Evolutionary conservation across 2,113 vertebrate species (phyloP).

Genomic region (Pterocles gutturalis): DNA sequence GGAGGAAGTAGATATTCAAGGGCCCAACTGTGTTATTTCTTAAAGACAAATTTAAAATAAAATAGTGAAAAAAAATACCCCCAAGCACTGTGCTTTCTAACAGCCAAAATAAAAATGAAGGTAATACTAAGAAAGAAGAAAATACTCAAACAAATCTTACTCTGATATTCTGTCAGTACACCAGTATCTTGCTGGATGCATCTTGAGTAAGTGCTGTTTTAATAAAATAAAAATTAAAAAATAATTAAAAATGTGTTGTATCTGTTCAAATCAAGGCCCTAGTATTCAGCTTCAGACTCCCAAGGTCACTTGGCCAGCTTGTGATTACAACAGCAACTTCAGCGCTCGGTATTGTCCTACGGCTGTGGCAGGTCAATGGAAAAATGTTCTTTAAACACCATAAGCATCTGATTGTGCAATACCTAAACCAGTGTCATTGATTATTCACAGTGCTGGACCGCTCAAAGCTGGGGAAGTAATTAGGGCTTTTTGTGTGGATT

Average conservation of each 20-base stretch:
- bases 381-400: constrained; percentile 86
- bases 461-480: constrained; percentile 95
- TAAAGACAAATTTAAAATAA: background rate
- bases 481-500: constrained; percentile 99
- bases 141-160: background rate
- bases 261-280: constrained; percentile 52
- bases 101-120: background rate
- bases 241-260: constrained; percentile 24
- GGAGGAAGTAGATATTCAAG: background rate
- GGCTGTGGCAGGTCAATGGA: constrained; percentile 84
- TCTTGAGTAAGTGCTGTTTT: constrained; percentile 3
- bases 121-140: background rate
- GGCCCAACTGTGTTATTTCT: background rate
- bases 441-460: constrained; percentile 89
- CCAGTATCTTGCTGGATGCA: background rate
- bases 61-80: background rate
- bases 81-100: background rate
- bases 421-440: constrained; percentile 93
- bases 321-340: constrained; percentile 84
- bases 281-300: constrained; percentile 74
- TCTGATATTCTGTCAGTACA: background rate
- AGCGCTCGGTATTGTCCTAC: constrained; percentile 77
- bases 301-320: constrained; percentile 82
- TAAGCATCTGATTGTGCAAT: constrained; percentile 92
- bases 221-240: constrained; percentile 34